Evolutionary conservation across 2,113 vertebrate genomes (phyloP), one percentile per base, ranked within the genome.

Genomic region (Saccopteryx leptura): DNA sequence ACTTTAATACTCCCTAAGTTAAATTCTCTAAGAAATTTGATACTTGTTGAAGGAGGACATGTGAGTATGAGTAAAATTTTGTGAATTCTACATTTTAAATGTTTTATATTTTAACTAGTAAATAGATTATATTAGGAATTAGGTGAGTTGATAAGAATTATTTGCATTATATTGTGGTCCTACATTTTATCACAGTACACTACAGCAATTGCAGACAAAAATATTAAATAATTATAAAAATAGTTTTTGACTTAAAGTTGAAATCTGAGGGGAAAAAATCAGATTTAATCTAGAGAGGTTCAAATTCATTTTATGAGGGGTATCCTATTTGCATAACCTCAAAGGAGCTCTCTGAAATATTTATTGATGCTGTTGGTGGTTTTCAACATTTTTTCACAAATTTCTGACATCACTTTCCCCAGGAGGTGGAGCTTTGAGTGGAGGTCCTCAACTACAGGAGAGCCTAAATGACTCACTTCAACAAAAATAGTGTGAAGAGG

Each of bases 211-310:
- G 56, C 23, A 65, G 71, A 48, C 19, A 91, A 83, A 75, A 65
- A 66, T 11, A 33, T n/a, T 33, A 48, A 79, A 83, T 68, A 39
- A 74, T 75, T 91, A 54, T 63, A 72, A 80, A 79, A 81, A 66
- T 61, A 33, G 23, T 72, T 66, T 79, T 17, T 48, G 65, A 14
- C 13, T 83, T 24, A 18, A 87, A 56, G 11, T 92, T 95, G 19
- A 76, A 50, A 90, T 58, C 24, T 26, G 39, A 94, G 68, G 33
- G 75, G 28, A 82, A 95, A 91, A 39, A 85, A 75, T 58, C 4
- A 76, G 18, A 5, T 74, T 50, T 75, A 33, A 56, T 89, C 31
- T 28, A 50, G 19, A 89, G 23, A 63, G 19, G 33, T 63, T 79
- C 60, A 31, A n/a, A 87, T 71, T 76, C 14, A 56, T 75, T 58